Conservation (phyloP, 1,140 invertebrate genomes). For the Physella acuta region DNA sequence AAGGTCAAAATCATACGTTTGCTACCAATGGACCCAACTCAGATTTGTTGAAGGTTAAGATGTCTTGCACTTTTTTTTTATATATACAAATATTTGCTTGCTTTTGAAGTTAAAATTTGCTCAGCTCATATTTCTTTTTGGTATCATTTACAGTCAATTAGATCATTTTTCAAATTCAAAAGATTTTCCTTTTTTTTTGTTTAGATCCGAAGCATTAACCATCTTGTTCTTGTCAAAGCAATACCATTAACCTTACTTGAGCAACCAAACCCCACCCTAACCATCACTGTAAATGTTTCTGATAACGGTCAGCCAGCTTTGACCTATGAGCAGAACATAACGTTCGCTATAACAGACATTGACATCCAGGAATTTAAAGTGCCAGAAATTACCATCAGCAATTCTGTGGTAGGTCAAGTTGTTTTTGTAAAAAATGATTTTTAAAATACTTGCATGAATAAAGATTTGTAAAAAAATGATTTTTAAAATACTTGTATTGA, state of each 20-base stretch:
- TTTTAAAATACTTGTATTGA: too few species aligned
- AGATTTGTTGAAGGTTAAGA: constrained; percentile 37
- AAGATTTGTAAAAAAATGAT: too few species aligned
- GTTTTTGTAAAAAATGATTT: too few species aligned
- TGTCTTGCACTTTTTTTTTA: too few species aligned
- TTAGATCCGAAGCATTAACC: constrained; percentile 31
- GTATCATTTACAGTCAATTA: too few species aligned
- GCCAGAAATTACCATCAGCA: constrained; percentile 33
- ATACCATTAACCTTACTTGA: constrained; percentile 31
- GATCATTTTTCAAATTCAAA: too few species aligned
- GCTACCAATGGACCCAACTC: constrained; percentile 35
- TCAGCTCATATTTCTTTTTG: too few species aligned
- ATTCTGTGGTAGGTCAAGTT: constrained; percentile 24
- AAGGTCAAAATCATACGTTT: constrained; percentile 35
- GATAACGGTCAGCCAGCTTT: constrained; percentile 40
- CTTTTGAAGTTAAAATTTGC: too few species aligned
- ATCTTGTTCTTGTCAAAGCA: constrained; percentile 24
- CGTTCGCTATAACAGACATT: constrained; percentile 37
- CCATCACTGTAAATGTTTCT: constrained; percentile 32
- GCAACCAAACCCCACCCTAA: constrained; percentile 30
- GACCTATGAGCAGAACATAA: constrained; percentile 32
- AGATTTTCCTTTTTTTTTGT: not conserved
- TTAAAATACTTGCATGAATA: too few species aligned
- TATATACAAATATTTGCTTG: too few species aligned
- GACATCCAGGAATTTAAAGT: constrained; percentile 35